Conservation (phyloP, 1,140 invertebrate genomes). For the Listronotus bonariensis region DNA sequence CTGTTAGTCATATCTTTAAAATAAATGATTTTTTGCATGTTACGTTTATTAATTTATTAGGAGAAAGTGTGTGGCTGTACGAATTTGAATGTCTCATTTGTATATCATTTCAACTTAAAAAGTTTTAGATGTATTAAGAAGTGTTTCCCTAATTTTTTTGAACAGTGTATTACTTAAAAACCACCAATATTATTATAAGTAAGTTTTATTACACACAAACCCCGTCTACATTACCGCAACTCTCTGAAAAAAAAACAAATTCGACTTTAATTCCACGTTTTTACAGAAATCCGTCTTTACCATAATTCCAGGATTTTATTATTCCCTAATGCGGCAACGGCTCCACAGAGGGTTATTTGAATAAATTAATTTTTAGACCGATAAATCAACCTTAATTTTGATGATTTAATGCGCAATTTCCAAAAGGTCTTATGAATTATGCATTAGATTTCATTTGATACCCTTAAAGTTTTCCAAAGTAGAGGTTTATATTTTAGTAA, state of each 20-base stretch:
- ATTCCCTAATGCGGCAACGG: constrained; percentile 30
- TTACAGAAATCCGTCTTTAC: constrained; percentile 19
- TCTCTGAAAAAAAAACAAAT: constrained; percentile 1
- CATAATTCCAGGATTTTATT: constrained; percentile 32
- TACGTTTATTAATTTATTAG: too few species aligned
- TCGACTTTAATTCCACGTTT: constrained; percentile 27
- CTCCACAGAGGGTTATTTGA: constrained; percentile 25
- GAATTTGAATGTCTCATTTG: too few species aligned
- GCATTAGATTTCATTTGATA: constrained; percentile 28
- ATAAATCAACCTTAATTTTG: constrained; percentile 36
- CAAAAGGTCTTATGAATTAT: constrained; percentile 27
- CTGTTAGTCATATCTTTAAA: too few species aligned
- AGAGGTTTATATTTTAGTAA: constrained; percentile 10
- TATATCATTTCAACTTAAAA: too few species aligned
- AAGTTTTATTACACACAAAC: too few species aligned
- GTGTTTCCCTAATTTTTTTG: too few species aligned
- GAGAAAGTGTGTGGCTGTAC: too few species aligned
- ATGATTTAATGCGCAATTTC: constrained; percentile 35
- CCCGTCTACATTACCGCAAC: too few species aligned
- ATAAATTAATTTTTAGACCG: constrained; percentile 31
- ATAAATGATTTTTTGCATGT: too few species aligned
- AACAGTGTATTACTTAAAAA: too few species aligned
- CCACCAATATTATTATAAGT: too few species aligned
- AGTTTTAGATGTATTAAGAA: too few species aligned
- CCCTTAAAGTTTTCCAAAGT: neutral